A percentile compares a stretch with the other conserved stretches of the same genome.
phyloP scores from a whole-genome alignment of 2,888 invertebrate genomes.

The Cordilura impudica region DNA sequence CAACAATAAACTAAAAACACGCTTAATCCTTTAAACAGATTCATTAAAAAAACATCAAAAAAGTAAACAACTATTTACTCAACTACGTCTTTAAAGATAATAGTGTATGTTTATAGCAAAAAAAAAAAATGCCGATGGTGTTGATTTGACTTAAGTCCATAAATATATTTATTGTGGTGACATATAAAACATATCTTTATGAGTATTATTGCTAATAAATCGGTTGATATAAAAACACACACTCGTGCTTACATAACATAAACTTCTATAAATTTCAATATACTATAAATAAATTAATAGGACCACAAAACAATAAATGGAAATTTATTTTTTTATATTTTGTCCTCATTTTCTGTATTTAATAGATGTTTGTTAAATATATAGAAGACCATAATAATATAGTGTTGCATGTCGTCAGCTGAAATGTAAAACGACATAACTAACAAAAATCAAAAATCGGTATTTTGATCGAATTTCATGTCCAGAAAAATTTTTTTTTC shows the following conservation, averaged over 20 bases:
- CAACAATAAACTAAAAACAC: too few relatives aligned
- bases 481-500: too few relatives aligned
- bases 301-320: slow-evolving; percentile 30
- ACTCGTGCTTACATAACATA: background rate
- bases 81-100: too few relatives aligned
- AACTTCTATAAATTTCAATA: background rate
- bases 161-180: slow-evolving; percentile 43
- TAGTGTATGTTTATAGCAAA: too few relatives aligned
- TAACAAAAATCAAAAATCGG: background rate
- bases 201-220: slow-evolving; percentile 42
- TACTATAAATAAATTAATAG: background rate
- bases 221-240: slow-evolving; percentile 20
- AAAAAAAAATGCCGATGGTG: too few relatives aligned
- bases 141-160: slow-evolving; percentile 25
- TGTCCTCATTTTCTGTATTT: background rate
- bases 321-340: background rate
- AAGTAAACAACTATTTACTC: too few relatives aligned
- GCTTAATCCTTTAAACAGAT: too few relatives aligned
- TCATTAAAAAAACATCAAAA: too few relatives aligned
- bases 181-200: slow-evolving; percentile 41
- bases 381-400: background rate
- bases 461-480: too few relatives aligned
- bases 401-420: too few relatives aligned
- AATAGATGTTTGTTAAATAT: slow-evolving; percentile 13
- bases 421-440: slow-evolving; percentile 13